A percentile compares a stretch with the other conserved stretches of the same genome.
These are phyloP conservation scores for Isotomurus palustris DNA, from an alignment of 2,888 invertebrate species.

Conservation along the genomic window DNA sequence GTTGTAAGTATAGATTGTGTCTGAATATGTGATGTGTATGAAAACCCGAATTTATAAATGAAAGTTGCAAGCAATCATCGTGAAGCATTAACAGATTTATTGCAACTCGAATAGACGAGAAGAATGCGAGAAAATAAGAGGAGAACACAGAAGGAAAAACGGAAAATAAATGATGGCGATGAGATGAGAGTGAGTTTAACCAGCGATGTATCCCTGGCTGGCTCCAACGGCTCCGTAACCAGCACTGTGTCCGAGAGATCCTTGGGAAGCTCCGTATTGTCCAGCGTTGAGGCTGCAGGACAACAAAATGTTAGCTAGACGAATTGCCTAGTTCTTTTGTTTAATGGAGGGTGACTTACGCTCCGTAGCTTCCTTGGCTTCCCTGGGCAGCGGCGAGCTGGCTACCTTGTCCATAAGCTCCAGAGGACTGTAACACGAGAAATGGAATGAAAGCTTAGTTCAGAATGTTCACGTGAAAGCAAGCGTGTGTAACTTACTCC, in stretches of 20 bases:
- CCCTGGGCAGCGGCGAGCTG: slow-evolving; percentile 30
- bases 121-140: too few relatives aligned
- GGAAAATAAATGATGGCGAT: background rate
- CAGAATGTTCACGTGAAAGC: too few relatives aligned
- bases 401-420: slow-evolving; percentile 15
- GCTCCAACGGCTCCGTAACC: slow-evolving; percentile 2
- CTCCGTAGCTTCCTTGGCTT: slow-evolving; percentile 17
- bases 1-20: too few relatives aligned
- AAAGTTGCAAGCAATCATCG: too few relatives aligned
- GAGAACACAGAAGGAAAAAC: background rate
- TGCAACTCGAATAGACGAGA: too few relatives aligned
- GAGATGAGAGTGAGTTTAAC: background rate
- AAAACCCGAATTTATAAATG: too few relatives aligned
- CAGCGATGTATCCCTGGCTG: background rate
- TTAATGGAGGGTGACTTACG: slow-evolving; percentile 1
- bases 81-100: too few relatives aligned
- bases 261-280: slow-evolving; percentile 9
- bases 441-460: too few relatives aligned
- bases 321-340: background rate
- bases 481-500: background rate
- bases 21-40: too few relatives aligned
- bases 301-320: background rate
- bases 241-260: background rate
- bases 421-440: slow-evolving; percentile 2
- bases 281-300: slow-evolving; percentile 11